phyloP scores from a whole-genome alignment of 2,888 invertebrate genomes.

The Lepidocyrtoides sp. region DNA sequence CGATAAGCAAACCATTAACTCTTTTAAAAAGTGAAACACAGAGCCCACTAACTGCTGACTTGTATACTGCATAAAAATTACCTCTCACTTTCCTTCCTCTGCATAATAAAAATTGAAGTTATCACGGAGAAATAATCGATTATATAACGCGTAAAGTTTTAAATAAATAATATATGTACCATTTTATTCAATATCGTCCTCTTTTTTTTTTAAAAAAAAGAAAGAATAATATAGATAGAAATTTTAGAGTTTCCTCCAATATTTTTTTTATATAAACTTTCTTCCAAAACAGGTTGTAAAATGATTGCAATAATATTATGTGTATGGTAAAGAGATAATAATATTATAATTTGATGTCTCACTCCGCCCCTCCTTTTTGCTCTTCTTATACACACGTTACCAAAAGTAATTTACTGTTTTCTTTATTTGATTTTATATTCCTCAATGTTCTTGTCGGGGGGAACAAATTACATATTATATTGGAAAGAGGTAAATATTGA shows the following conservation, averaged over 20 bases:
- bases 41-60: slow-evolving; percentile 30
- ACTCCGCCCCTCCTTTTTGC: too few relatives aligned
- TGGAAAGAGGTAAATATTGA: too few relatives aligned
- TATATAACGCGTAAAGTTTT: background rate
- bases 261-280: background rate
- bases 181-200: slow-evolving; percentile 28
- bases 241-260: background rate
- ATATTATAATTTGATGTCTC: slow-evolving; percentile 25
- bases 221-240: slow-evolving; percentile 9
- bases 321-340: background rate
- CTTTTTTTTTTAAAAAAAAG: slow-evolving; percentile 22
- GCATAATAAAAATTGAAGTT: slow-evolving; percentile 35
- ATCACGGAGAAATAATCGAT: slow-evolving; percentile 54
- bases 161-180: slow-evolving; percentile 13
- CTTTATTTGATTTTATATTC: too few relatives aligned
- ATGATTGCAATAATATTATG: slow-evolving; percentile 28
- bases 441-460: background rate
- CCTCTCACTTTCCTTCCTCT: slow-evolving; percentile 42
- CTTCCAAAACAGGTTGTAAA: background rate
- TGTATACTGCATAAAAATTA: slow-evolving; percentile 47
- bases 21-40: slow-evolving; percentile 50
- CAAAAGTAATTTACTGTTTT: too few relatives aligned
- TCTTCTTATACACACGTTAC: too few relatives aligned
- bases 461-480: slow-evolving; percentile 1
- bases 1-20: slow-evolving; percentile 34